Base-by-base conservation (phyloP, 1,140 invertebrate genomes). In the Oryctes rhinoceros region DNA sequence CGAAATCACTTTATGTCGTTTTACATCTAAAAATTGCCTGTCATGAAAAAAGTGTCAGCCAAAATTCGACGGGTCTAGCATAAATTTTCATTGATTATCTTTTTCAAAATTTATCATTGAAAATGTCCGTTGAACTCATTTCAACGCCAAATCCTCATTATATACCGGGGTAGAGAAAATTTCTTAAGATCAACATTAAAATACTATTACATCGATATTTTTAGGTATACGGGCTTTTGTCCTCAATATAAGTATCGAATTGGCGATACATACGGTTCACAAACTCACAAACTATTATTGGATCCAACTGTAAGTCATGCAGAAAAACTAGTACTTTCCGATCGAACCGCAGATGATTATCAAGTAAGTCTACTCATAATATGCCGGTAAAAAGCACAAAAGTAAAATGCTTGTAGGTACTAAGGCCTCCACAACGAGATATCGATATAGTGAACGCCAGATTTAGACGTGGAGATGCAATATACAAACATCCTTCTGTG, bases 171-270 rank as follows among this genome's bases (percentile, higher is more conserved):
- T 92, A 88, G 39, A 44, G 39, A 44, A 3, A 89, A 84, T 80
- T 39, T 59, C 3, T 76, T 59, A 76, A 18, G 18, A 20, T 15
- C 9, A 62, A 37, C 48, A 1, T 30, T 77, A 35, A 80, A 81
- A 11, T 44, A 13, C 13, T 53, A 79, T 39, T 62, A 11, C 74
- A 44, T 10, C 39, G 62, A 78, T 53, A 24, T 44, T 35, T 80
- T 11, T 82, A 94, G 93, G 59, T 94, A 94, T 84, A 92, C 92
- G 3, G 94, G 94, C 13, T 92, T 93, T 84, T 93, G 92, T 85
- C 92, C 93, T 1, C 92, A 94, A 83, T 92, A 92, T 87, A 92
- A 91, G 44, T 94, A 91, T 84, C 90, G 91, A 65, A 91, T 92
- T 71, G 94, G 93, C 3, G 90, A 93, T 86, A 93, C 92, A 1